phyloP scores from a whole-genome alignment of 2,888 invertebrate genomes.

The Pimpla rufipes region DNA sequence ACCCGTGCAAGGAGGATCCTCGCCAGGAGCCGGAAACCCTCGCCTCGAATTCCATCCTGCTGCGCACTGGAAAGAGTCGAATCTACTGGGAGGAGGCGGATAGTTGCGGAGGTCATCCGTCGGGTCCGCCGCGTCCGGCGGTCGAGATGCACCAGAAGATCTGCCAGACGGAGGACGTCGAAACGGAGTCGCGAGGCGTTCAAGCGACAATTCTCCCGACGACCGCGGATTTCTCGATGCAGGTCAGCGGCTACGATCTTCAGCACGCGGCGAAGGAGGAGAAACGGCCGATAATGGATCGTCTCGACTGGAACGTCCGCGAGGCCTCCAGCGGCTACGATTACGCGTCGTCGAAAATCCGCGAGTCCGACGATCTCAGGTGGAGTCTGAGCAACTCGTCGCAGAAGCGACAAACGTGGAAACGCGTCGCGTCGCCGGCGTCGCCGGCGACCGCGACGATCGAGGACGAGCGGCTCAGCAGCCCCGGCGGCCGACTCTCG shows the following conservation, averaged over 20 bases:
- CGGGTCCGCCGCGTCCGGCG: constrained; percentile 56
- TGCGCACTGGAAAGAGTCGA: constrained; percentile 78
- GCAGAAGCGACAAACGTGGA: constrained; percentile 76
- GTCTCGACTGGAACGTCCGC: constrained; percentile 81
- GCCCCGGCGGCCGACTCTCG: constrained; percentile 68
- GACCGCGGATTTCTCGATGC: constrained; percentile 68
- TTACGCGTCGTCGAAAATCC: constrained; percentile 72
- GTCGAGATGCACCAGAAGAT: constrained; percentile 80
- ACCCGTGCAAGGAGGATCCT: constrained; percentile 74
- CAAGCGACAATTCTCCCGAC: constrained; percentile 56
- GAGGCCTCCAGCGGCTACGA: constrained; percentile 80
- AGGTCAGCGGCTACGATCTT: constrained; percentile 70
- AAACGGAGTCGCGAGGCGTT: constrained; percentile 72
- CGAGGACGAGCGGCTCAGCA: constrained; percentile 71
- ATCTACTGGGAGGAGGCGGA: constrained; percentile 81
- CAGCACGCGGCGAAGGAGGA: constrained; percentile 75
- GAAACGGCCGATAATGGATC: constrained; percentile 80
- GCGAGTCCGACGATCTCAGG: constrained; percentile 80
- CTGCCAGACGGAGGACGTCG: constrained; percentile 81
- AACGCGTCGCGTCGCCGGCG: constrained; percentile 60
- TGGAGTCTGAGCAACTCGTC: constrained; percentile 81
- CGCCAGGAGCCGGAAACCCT: constrained; percentile 67
- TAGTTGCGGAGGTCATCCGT: constrained; percentile 50
- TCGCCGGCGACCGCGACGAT: constrained; percentile 55
- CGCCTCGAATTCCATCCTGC: constrained; percentile 81